Evolutionary conservation across 2,888 invertebrate species (phyloP), one percentile per base, ranked within the genome.

Genomic region (Ormyrus thymus): DNA sequence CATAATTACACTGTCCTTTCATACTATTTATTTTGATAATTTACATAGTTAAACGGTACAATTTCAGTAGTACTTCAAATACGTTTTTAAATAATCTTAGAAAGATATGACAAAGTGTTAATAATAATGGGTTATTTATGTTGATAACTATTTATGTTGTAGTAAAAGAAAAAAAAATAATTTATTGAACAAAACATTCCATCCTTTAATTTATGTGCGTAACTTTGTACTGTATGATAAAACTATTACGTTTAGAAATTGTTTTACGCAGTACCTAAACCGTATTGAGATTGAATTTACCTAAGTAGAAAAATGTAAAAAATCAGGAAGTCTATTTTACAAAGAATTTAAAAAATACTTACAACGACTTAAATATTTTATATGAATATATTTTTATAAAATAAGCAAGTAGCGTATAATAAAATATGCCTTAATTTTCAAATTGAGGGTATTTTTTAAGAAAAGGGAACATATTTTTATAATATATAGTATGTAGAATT

Each of bases 381-480:
- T 46, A 9, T 15, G 11, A 46, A 68, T 29, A 59, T 74, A 58
- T 66, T 66, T 64, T n/a, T 73, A 43, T 11, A n/a, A 9, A 5
- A 29, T 29, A 10, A 43, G 11, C 13, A 45, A 43, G 29, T 29
- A 58, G 55, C 48, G 6, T 65, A 58, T 2, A 29, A 29, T 29
- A 29, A 29, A 29, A 29, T 29, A 29, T 29, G 29, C 29, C 29
- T 29, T 29, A 29, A 29, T 48, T 59, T 53, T 62, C 62, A 65
- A 10, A 43, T 68, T 43, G 43, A 56, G 46, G 15, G 58, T 29
- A 46, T 53, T 53, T 71, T 71, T 4, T 58, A 66, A 50, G 58
- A 66, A 10, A 50, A 10, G 65, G 75, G 59, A 68, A 61, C 61
- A 13, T 74, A 74, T 69, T 68, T 73, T 69, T 70, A 58, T 76